These are phyloP conservation scores for Drosophila sp. DNA, from an alignment of 1,140 invertebrate genomes.

Conservation along the genomic window DNA sequence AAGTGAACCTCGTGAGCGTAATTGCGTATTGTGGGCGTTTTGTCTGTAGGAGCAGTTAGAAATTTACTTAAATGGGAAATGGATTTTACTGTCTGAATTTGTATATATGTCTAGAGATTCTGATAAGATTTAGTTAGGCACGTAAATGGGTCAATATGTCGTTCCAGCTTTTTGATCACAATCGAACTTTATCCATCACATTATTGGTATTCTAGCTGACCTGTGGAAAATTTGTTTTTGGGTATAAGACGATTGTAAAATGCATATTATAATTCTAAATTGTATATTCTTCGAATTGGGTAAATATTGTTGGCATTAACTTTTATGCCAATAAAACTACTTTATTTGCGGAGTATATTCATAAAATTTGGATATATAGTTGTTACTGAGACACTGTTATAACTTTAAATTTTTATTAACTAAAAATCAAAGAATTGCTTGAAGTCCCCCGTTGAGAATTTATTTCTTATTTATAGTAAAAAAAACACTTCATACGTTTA, in stretches of 20 bases:
- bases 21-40: slow-evolving; percentile 14
- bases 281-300: too few relatives aligned
- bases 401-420: too few relatives aligned
- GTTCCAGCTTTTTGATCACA: background rate
- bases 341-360: too few relatives aligned
- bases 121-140: slow-evolving; percentile 7
- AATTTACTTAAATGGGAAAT: slow-evolving; percentile 35
- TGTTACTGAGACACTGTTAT: too few relatives aligned
- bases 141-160: slow-evolving; percentile 20
- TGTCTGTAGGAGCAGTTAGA: background rate
- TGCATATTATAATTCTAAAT: too few relatives aligned
- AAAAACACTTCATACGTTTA: background rate
- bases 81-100: slow-evolving; percentile 23
- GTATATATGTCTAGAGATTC: slow-evolving; percentile 1
- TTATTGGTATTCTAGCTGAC: too few relatives aligned
- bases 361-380: too few relatives aligned
- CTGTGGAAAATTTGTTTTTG: too few relatives aligned
- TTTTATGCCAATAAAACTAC: too few relatives aligned
- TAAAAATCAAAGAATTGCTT: background rate
- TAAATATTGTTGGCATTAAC: too few relatives aligned
- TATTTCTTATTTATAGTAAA: background rate
- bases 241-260: too few relatives aligned
- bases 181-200: background rate
- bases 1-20: background rate
- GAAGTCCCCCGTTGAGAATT: background rate